These are phyloP conservation scores for Balaeniceps rex DNA, from an alignment of 2,113 vertebrate genomes.

Conservation along the genomic window DNA sequence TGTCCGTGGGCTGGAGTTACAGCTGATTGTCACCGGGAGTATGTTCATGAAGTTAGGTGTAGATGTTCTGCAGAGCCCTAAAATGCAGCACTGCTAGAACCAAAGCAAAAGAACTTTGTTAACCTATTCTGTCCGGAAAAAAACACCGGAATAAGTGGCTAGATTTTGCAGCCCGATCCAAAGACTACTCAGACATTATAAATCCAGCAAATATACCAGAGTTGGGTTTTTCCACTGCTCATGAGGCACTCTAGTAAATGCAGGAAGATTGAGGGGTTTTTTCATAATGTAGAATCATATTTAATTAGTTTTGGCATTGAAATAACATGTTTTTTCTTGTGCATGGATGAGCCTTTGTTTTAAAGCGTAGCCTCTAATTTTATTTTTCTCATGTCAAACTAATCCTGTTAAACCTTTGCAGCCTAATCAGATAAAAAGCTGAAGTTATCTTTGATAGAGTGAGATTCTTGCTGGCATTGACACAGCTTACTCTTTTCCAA, in stretches of 20 bases:
- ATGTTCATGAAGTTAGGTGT: not conserved
- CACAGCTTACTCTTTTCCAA: not conserved
- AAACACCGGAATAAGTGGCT: not conserved
- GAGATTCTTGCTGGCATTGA: not conserved
- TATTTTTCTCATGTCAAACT: not conserved
- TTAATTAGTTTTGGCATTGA: not conserved
- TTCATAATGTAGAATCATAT: not conserved
- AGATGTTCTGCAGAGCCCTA: not conserved
- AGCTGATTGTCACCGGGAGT: not conserved
- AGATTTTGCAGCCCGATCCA: not conserved
- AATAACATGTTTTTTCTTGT: not conserved
- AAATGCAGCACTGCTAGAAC: not conserved
- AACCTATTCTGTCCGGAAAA: not conserved
- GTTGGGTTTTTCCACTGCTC: not conserved
- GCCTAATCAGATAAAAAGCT: not conserved
- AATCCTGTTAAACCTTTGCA: not conserved
- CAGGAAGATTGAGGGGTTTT: not conserved
- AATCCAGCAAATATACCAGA: not conserved
- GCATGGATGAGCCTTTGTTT: not conserved
- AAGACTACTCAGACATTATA: not conserved
- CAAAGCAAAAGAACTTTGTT: not conserved
- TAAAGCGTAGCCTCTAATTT: not conserved
- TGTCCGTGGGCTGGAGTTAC: constrained; percentile 55
- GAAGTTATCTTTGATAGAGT: not conserved
- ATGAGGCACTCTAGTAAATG: not conserved